These are phyloP conservation scores for Pantala flavescens DNA, from an alignment of 1,140 invertebrate species.

Conservation along the genomic window DNA sequence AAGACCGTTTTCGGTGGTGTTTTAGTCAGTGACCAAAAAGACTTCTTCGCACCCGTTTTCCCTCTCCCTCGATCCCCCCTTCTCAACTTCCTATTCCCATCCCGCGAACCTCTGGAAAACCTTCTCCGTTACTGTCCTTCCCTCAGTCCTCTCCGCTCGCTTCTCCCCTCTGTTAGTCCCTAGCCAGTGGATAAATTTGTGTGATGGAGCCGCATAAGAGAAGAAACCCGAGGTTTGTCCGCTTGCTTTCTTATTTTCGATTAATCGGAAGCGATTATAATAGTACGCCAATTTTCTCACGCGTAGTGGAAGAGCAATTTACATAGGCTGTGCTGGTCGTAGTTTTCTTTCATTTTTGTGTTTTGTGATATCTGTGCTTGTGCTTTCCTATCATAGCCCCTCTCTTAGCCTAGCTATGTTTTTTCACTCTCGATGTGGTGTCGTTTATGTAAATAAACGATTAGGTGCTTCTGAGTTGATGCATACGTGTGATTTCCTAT, in stretches of 20 bases:
- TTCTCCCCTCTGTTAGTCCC: neutral
- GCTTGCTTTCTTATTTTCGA: neutral
- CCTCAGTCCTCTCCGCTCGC: neutral
- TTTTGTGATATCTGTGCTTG: conserved; percentile 1
- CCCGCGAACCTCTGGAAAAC: neutral
- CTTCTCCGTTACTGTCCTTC: neutral
- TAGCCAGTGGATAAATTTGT: neutral
- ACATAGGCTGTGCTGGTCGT: neutral
- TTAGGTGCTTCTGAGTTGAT: neutral
- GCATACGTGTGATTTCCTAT: neutral
- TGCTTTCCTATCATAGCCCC: neutral
- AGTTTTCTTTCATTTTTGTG: neutral
- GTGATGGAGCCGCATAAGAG: conserved; percentile 3
- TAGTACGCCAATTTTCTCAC: neutral
- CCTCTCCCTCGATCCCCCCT: neutral
- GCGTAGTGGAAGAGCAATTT: neutral
- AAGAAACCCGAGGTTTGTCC: neutral
- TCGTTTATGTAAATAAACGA: neutral
- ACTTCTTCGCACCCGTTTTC: neutral
- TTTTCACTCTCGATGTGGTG: neutral
- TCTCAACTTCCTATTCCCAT: neutral
- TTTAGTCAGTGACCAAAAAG: neutral
- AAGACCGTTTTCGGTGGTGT: neutral
- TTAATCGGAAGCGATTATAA: neutral
- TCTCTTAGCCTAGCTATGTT: neutral